Base-by-base conservation (phyloP, 2,797 vertebrate species). In the Okamejei kenojei region DNA sequence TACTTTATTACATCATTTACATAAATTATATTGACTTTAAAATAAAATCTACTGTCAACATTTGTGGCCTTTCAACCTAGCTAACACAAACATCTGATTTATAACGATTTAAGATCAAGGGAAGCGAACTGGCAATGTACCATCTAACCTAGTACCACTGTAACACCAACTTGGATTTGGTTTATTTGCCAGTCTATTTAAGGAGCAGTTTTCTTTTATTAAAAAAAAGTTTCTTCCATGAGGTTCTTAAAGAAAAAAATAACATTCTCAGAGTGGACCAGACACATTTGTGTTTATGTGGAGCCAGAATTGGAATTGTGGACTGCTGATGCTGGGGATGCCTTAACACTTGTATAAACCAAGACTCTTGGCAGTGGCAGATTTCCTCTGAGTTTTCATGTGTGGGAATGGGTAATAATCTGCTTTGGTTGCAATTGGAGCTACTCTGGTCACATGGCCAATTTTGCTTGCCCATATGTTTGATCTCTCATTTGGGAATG, bases 361-460 rank as follows among this genome's bases (percentile, higher is more conserved):
- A 45, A 92, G 90, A 26, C 38, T 54, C 35, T 92, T 92, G 90
- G 90, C 90, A 45, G 90, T 58, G 45, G 45, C 68, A 9, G 90
- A 92, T 21, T 76, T 92, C 71, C 71, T 54, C 7, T 71, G 90
- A 17, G 90, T 26, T 54, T 92, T 92, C 90, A 92, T 45, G 23
- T 92, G 90, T 54, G 90, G 90, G 38, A 92, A 92, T 92, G 90
- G 90, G 35, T 92, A 92, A 92, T 92, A n/a, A 58, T 92, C 71
- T 23, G 8, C 10, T 76, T 73, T 92, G 5, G 8, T 38, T 19
- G 68, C 10, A 1, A 29, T 26, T 26, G 90, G 90, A 73, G 38
- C 21, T 76, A 76, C 54, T 74, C 73, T 92, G 26, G 90, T 74
- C 26, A 92, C 71, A 1, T 74, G 68, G 10, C 90, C 71, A 76